Conservation (phyloP, 2,113 vertebrate species). For the Mobula hypostoma region DNA sequence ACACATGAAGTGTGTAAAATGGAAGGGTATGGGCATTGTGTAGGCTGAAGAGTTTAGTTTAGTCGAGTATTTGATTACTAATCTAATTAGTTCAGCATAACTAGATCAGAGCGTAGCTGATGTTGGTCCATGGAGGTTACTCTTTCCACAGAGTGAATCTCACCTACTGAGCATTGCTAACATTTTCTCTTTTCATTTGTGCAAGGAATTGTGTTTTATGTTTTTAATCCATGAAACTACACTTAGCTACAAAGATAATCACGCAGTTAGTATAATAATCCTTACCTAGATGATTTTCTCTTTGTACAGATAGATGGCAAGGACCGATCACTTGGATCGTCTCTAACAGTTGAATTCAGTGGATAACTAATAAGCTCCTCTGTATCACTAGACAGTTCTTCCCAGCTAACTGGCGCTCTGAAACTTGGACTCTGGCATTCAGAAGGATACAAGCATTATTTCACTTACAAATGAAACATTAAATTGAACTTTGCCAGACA, state of each 20-base stretch:
- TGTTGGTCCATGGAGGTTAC: too few species aligned
- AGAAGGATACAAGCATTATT: neutral
- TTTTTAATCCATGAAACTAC: neutral
- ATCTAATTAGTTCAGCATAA: too few species aligned
- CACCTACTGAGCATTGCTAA: too few species aligned
- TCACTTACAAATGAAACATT: neutral
- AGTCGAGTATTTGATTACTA: too few species aligned
- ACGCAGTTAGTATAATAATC: neutral
- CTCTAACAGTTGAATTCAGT: neutral
- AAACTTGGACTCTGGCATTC: neutral
- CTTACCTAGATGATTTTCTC: conserved; percentile 10
- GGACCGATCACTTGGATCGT: neutral
- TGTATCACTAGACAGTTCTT: neutral
- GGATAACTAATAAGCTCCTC: conserved; percentile 28
- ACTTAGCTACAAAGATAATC: neutral
- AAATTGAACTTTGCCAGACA: neutral
- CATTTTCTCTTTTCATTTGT: neutral
- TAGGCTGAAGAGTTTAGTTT: too few species aligned
- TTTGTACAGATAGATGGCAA: neutral
- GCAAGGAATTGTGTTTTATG: neutral
- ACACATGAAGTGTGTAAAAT: too few species aligned
- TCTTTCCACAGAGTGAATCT: too few species aligned
- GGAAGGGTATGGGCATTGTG: too few species aligned
- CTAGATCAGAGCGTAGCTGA: too few species aligned
- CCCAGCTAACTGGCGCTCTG: neutral